These are phyloP conservation scores for Phaedon cochleariae DNA, from an alignment of 2,888 invertebrate genomes.

Conservation along the genomic window DNA sequence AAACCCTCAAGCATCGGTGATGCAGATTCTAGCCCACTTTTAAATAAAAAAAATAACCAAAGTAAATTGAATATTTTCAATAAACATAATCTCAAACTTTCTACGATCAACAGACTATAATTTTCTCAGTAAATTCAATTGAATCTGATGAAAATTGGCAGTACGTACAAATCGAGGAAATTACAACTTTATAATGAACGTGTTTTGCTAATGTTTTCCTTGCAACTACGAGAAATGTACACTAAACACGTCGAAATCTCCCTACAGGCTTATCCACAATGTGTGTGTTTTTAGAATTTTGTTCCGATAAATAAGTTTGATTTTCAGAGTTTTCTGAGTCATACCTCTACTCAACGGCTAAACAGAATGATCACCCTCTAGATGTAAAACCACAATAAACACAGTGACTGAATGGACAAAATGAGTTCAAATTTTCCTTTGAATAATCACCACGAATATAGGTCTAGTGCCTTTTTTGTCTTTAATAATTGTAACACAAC, in stretches of 20 bases:
- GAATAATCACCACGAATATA: constrained; percentile 10
- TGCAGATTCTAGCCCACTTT: neutral
- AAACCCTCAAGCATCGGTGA: neutral
- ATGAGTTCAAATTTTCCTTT: constrained; percentile 8
- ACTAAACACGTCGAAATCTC: neutral
- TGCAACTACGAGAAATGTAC: neutral
- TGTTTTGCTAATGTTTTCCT: neutral
- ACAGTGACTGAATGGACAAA: neutral
- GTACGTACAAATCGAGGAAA: neutral
- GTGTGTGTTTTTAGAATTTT: neutral
- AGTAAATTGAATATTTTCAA: neutral
- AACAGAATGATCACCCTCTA: neutral
- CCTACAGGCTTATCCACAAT: neutral
- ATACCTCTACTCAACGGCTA: neutral
- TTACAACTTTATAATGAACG: neutral
- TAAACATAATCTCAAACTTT: neutral
- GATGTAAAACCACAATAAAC: neutral
- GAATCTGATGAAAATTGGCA: neutral
- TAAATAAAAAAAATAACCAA: neutral
- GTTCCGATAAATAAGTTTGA: neutral
- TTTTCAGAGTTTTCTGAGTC: too few relatives aligned
- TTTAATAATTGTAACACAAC: constrained; percentile 19
- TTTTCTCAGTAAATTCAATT: neutral
- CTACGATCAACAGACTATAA: neutral
- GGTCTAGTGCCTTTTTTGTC: constrained; percentile 16